Base-by-base conservation (phyloP, 1,140 invertebrate species). In the Drosophila busckii region DNA sequence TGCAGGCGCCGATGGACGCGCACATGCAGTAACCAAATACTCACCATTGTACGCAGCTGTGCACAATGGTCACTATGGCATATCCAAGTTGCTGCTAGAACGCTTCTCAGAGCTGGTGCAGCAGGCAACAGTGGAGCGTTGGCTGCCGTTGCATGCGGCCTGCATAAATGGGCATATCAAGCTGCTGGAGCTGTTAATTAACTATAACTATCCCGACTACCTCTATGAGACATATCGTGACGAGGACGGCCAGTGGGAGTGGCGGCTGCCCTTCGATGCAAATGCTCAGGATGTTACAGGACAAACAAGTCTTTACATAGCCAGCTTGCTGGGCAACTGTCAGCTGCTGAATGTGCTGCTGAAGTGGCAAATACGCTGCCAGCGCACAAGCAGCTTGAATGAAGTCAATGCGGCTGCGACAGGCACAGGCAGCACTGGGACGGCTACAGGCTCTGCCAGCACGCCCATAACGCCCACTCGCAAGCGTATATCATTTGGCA, bases 11-110 rank as follows among this genome's bases (percentile, higher is more conserved):
- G 95, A 97, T 88, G 94, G 94, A 5, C 90, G 95, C 23, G 92
- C 92, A 22, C 95, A 98, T 89, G 92, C 94, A 4, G 93, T 96
- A 4, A 97, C 96, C 1, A 93, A 95, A 73, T 97, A 98, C 86
- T 96, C 95, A 3, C 96, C 97, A 0, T 88, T 99, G 0, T 98
- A 99, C 87, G 94, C 96, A 37, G 95, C 97, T 4, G 94, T 94
- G 76, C 94, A 96, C 80, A 93, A 95, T 86, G 96, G 95, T 1
- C 92, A 94, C 86, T 88, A 90, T 53, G 93, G 95, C 34, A 94
- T 98, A 45, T 93, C 94, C 0, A 91, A 93, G 65, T 87, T 96
- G 32, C 88, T 99, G 34, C 88, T 98, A 5, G 90, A 89, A 1
- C 88, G 90, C 23, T 93, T 93, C 80, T 92, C 93, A 0, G 90